phyloP scores from a whole-genome alignment of 2,888 invertebrate genomes.

The Acronicta aceris region DNA sequence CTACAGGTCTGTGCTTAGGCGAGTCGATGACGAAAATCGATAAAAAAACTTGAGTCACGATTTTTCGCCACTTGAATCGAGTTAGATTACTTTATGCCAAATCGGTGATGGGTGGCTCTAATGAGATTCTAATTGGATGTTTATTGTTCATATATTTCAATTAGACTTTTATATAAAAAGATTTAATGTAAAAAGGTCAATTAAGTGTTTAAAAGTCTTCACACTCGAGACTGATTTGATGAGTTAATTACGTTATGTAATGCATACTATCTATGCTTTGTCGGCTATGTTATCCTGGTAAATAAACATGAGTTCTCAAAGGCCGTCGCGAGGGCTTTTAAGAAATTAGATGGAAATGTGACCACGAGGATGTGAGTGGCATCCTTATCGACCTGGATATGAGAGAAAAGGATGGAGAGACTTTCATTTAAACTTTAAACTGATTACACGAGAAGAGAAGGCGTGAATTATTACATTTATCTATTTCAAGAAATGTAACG shows the following conservation, averaged over 20 bases:
- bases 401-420: constrained; percentile 10
- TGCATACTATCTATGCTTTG: constrained; percentile 4
- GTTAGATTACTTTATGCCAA: constrained; percentile 60
- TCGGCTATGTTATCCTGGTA: constrained; percentile 28
- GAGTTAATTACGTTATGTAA: constrained; percentile 43
- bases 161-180: constrained; percentile 46
- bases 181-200: constrained; percentile 50
- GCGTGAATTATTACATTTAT: no score
- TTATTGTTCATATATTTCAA: constrained; percentile 58
- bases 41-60: constrained; percentile 64
- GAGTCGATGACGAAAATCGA: constrained; percentile 50
- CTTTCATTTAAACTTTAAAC: constrained; percentile 21
- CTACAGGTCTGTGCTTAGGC: constrained; percentile 23
- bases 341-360: constrained; percentile 41
- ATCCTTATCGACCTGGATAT: constrained; percentile 40
- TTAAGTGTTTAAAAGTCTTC: constrained; percentile 41
- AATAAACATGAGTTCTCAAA: constrained; percentile 22
- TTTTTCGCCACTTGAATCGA: constrained; percentile 61
- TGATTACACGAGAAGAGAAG: constrained; percentile 11
- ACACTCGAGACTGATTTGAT: constrained; percentile 39
- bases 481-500: no score
- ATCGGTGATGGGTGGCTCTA: constrained; percentile 56
- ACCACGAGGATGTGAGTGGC: constrained; percentile 31
- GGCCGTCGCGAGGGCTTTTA: constrained; percentile 17
- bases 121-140: constrained; percentile 64